A percentile compares a stretch with the other conserved stretches of the same genome.
Conservation (phyloP, 2,888 invertebrate species). For the Unio pictorum region DNA sequence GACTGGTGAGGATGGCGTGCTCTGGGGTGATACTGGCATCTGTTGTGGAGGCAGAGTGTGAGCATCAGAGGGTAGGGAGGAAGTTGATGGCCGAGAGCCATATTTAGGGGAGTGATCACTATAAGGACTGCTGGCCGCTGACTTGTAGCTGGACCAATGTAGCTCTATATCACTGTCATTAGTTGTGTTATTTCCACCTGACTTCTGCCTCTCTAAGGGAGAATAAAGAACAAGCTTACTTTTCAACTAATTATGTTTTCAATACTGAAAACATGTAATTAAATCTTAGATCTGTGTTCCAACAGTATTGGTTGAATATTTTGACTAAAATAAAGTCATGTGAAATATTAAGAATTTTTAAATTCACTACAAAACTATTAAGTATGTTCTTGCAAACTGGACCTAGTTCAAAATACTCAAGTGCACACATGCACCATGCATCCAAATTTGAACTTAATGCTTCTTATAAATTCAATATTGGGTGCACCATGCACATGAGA, state of each 20-base stretch:
- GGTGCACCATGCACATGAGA: no score
- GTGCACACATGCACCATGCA: no score
- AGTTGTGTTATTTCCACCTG: conserved; percentile 73
- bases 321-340: no score
- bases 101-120: conserved; percentile 50
- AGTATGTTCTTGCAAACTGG: no score
- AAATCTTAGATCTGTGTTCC: no score
- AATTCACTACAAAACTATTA: no score
- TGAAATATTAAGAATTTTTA: no score
- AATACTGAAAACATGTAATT: not conserved
- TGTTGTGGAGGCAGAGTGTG: conserved; percentile 73
- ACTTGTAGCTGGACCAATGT: conserved; percentile 85
- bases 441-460: no score
- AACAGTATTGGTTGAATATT: no score
- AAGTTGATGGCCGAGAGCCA: conserved; percentile 59
- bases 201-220: conserved; percentile 76
- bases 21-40: conserved; percentile 71
- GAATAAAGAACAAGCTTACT: conserved; percentile 11
- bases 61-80: conserved; percentile 60
- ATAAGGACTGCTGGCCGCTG: conserved; percentile 68
- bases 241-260: not conserved
- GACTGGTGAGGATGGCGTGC: conserved; percentile 67
- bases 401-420: no score
- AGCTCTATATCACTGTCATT: conserved; percentile 77
- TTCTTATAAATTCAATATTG: no score